Percentiles rank a stretch among this genome's conserved stretches.
These are phyloP conservation scores for Poeciliopsis retropinna DNA, from an alignment of 2,113 vertebrate species.

Conservation along the genomic window DNA sequence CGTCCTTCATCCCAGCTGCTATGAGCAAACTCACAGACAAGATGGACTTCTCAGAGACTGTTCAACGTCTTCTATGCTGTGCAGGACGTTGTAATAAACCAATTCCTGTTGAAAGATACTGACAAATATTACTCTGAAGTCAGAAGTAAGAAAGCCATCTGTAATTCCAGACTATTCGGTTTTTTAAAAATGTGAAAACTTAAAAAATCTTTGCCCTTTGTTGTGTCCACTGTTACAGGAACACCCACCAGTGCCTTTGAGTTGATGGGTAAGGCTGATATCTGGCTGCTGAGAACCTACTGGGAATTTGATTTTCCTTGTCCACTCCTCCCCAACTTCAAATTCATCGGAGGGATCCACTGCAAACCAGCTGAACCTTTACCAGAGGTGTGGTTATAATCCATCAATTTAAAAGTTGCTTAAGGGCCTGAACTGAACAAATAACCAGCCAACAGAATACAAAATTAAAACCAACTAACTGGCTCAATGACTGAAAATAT, in stretches of 20 bases:
- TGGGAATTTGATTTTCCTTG: conserved; percentile 94
- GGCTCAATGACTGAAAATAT: neutral
- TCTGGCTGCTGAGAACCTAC: conserved; percentile 90
- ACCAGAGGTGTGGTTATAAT: conserved; percentile 76
- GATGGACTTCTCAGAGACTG: conserved; percentile 77
- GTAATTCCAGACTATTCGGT: neutral
- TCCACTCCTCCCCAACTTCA: conserved; percentile 89
- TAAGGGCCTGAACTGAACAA: neutral
- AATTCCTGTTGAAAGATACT: conserved; percentile 21
- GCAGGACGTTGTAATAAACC: conserved; percentile 46
- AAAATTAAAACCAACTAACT: neutral
- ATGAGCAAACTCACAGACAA: conserved; percentile 75
- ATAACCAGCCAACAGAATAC: neutral
- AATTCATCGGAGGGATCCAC: conserved; percentile 91
- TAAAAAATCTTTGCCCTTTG: neutral
- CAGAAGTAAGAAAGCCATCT: conserved; percentile 59
- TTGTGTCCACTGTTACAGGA: neutral
- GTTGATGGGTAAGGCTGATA: conserved; percentile 85
- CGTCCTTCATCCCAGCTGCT: conserved; percentile 73
- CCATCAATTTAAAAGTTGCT: conserved; percentile 83
- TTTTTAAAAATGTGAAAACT: accelerated
- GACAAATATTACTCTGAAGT: conserved; percentile 74
- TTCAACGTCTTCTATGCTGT: conserved; percentile 63
- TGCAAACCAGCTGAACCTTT: conserved; percentile 88
- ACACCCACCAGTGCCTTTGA: conserved; percentile 75